A percentile compares a stretch with the other conserved stretches of the same genome.
Evolutionary conservation across 2,888 invertebrate genomes (phyloP).

Genomic region (Pyrochroa serraticornis): DNA sequence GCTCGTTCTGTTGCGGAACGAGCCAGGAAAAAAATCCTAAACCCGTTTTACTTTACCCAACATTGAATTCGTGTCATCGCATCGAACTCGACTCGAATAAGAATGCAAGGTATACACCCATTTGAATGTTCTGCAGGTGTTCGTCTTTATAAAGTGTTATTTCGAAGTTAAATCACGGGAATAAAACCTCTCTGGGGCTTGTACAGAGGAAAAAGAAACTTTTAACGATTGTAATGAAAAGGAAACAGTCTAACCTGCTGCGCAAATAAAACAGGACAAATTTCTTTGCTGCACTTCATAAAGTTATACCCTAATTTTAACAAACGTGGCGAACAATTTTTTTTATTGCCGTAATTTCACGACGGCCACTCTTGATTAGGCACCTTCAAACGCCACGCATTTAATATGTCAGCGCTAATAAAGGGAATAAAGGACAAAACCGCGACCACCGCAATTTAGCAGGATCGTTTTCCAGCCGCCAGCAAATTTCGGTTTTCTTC

Average conservation of each 20-base stretch:
- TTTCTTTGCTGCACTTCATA: conserved; percentile 31
- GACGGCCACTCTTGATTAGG: too few species aligned
- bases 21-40: background rate
- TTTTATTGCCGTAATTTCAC: conserved; percentile 10
- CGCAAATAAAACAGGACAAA: conserved; percentile 33
- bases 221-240: conserved; percentile 46
- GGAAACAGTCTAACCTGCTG: conserved; percentile 39
- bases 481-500: too few species aligned
- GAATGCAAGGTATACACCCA: conserved; percentile 3
- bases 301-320: conserved; percentile 22
- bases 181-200: conserved; percentile 36
- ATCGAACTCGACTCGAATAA: conserved; percentile 11
- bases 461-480: too few species aligned
- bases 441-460: too few species aligned
- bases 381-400: too few species aligned
- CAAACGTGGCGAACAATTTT: conserved; percentile 1
- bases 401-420: too few species aligned
- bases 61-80: background rate
- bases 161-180: conserved; percentile 41
- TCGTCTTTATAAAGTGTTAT: conserved; percentile 37
- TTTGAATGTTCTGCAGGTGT: conserved; percentile 22
- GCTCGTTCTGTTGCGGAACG: conserved; percentile 1
- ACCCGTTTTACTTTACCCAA: background rate
- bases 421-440: too few species aligned
- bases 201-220: conserved; percentile 39